These are phyloP conservation scores for Apodemia zela DNA, from an alignment of 2,888 invertebrate genomes.

Conservation along the genomic window DNA sequence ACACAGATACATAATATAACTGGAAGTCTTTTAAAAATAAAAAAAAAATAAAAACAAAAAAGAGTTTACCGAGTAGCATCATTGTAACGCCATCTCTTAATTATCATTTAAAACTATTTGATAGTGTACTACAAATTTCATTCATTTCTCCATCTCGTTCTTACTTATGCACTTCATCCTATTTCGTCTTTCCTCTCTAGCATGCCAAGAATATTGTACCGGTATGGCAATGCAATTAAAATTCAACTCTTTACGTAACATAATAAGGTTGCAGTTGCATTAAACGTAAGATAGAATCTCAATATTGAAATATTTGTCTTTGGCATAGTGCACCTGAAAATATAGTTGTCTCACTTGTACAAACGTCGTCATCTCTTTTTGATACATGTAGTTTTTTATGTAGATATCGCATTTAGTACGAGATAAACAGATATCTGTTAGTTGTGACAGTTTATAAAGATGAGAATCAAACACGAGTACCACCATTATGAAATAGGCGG, in stretches of 20 bases:
- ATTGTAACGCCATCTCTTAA: slow-evolving; percentile 67
- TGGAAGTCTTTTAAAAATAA: not conserved
- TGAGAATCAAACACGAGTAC: slow-evolving; percentile 52
- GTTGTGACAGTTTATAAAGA: slow-evolving; percentile 57
- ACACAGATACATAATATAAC: not conserved
- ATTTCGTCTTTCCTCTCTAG: slow-evolving; percentile 50
- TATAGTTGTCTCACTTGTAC: slow-evolving; percentile 67
- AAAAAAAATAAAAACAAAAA: not conserved
- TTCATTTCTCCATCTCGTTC: slow-evolving; percentile 51
- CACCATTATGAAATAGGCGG: slow-evolving; percentile 78
- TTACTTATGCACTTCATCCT: slow-evolving; percentile 38
- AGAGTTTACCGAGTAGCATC: not conserved
- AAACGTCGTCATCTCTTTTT: slow-evolving; percentile 61
- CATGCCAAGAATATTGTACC: slow-evolving; percentile 43
- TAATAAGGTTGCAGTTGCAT: slow-evolving; percentile 71
- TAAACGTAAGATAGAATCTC: slow-evolving; percentile 45
- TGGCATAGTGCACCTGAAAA: slow-evolving; percentile 60
- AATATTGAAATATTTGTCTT: slow-evolving; percentile 52
- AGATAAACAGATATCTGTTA: slow-evolving; percentile 72
- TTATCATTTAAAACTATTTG: slow-evolving; percentile 22
- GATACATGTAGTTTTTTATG: slow-evolving; percentile 65
- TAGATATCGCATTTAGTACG: slow-evolving; percentile 72
- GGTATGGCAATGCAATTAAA: slow-evolving; percentile 49
- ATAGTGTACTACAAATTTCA: slow-evolving; percentile 45
- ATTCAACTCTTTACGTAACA: slow-evolving; percentile 52